A percentile compares a stretch with the other conserved stretches of the same genome.
These are phyloP conservation scores for Drosophila hamatofila DNA, from an alignment of 2,888 invertebrate genomes.

Conservation along the genomic window DNA sequence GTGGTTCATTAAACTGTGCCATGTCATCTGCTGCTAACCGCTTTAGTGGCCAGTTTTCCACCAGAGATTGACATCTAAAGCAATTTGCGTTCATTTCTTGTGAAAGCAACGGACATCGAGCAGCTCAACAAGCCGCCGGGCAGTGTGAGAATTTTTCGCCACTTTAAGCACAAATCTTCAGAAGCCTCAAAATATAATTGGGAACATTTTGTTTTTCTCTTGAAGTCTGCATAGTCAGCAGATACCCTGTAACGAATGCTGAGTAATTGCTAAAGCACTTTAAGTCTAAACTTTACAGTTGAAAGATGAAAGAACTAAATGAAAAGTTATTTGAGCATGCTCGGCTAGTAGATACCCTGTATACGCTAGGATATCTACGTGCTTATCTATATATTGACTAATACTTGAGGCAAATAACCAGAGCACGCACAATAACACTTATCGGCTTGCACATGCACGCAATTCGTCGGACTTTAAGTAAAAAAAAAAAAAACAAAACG, in stretches of 20 bases:
- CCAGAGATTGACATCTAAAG: constrained; percentile 69
- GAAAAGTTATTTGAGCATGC: neutral
- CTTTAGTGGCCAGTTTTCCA: constrained; percentile 67
- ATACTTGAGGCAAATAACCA: no score
- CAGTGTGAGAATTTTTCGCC: constrained; percentile 70
- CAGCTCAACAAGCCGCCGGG: constrained; percentile 13
- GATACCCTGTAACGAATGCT: constrained; percentile 15
- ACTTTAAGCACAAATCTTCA: constrained; percentile 63
- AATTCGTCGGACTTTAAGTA: no score
- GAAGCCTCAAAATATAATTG: constrained; percentile 25
- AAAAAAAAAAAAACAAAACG: no score
- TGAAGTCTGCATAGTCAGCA: neutral
- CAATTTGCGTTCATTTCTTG: constrained; percentile 74
- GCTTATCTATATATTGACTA: neutral
- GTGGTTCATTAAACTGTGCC: constrained; percentile 72
- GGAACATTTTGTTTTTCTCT: neutral
- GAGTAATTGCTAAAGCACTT: neutral
- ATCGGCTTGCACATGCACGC: no score
- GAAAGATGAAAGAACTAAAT: no score
- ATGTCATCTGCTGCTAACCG: constrained; percentile 36
- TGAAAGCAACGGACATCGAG: constrained; percentile 70
- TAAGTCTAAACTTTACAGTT: no score
- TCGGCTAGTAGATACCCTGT: neutral
- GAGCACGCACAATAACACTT: no score
- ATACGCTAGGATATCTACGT: no score